phyloP scores from a whole-genome alignment of 2,113 vertebrate genomes.

The Menidia beryllina region DNA sequence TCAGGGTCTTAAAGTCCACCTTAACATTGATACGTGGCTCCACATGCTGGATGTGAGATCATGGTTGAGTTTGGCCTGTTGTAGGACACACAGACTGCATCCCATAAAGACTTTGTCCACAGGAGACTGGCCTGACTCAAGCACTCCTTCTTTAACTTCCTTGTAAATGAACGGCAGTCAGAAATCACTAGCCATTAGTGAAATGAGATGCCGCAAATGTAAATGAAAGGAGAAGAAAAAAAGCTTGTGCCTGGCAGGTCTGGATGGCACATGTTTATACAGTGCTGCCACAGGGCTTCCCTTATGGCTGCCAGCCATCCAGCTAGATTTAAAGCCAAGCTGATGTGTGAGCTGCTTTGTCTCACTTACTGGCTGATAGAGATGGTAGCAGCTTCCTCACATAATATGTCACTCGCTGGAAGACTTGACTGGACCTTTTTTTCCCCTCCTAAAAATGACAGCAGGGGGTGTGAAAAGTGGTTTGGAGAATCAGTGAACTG shows the following conservation, averaged over 20 bases:
- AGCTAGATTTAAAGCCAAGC: constrained; percentile 38
- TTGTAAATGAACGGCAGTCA: constrained; percentile 39
- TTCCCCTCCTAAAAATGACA: background rate
- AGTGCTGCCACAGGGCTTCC: constrained; percentile 39
- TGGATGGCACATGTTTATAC: constrained; percentile 55
- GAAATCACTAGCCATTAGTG: constrained; percentile 53
- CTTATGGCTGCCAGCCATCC: constrained; percentile 49
- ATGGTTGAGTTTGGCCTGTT: background rate
- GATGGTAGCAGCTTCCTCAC: constrained; percentile 25
- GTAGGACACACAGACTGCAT: background rate
- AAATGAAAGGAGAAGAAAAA: background rate
- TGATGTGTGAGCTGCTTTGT: constrained; percentile 33
- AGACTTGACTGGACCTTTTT: background rate
- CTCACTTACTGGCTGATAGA: constrained; percentile 12
- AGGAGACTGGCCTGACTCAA: constrained; percentile 2
- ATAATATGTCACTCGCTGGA: constrained; percentile 24
- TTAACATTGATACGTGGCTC: background rate
- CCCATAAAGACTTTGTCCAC: background rate
- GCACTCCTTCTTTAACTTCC: constrained; percentile 36
- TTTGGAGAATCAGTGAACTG: background rate
- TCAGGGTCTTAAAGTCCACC: background rate
- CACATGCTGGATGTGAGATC: background rate
- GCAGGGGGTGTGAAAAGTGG: background rate
- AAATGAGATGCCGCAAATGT: constrained; percentile 59
- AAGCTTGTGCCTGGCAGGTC: constrained; percentile 19